phyloP scores from a whole-genome alignment of 2,888 invertebrate species.

The Allygus modestus region DNA sequence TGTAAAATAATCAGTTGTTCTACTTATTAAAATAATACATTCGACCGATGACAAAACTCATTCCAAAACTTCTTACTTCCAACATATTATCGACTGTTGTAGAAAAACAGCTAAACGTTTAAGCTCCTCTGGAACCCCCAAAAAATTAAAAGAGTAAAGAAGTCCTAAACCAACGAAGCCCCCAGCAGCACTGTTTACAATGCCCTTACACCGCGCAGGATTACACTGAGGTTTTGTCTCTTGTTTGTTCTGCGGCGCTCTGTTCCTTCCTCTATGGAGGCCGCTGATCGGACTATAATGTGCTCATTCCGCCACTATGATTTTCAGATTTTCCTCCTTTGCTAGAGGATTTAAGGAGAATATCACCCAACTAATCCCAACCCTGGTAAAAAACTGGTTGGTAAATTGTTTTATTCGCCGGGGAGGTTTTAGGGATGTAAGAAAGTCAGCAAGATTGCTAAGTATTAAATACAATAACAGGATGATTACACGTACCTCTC shows the following conservation, averaged over 20 bases:
- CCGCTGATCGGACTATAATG: slow-evolving; percentile 37
- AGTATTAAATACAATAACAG: no score
- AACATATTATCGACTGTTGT: no score
- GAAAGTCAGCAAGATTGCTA: not conserved
- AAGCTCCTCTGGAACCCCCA: not conserved
- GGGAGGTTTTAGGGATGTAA: not conserved
- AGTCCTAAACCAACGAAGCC: slow-evolving; percentile 38
- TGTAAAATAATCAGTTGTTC: no score
- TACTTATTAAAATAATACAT: no score
- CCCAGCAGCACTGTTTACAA: slow-evolving; percentile 9
- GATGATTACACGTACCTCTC: no score
- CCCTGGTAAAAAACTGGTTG: not conserved
- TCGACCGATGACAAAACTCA: no score
- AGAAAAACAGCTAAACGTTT: slow-evolving; percentile 7
- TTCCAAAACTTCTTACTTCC: no score
- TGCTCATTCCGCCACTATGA: slow-evolving; percentile 50
- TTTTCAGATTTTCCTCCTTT: slow-evolving; percentile 4
- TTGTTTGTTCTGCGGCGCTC: slow-evolving; percentile 42
- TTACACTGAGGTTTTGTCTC: slow-evolving; percentile 37
- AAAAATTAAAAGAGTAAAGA: slow-evolving; percentile 38
- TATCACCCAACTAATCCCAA: not conserved
- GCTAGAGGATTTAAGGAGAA: not conserved
- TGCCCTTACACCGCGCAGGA: not conserved
- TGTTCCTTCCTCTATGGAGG: not conserved
- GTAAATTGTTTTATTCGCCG: not conserved